These are phyloP conservation scores for Drosophila melanogaster DNA, from an alignment of 1,140 invertebrate genomes.

Conservation along the genomic window DNA sequence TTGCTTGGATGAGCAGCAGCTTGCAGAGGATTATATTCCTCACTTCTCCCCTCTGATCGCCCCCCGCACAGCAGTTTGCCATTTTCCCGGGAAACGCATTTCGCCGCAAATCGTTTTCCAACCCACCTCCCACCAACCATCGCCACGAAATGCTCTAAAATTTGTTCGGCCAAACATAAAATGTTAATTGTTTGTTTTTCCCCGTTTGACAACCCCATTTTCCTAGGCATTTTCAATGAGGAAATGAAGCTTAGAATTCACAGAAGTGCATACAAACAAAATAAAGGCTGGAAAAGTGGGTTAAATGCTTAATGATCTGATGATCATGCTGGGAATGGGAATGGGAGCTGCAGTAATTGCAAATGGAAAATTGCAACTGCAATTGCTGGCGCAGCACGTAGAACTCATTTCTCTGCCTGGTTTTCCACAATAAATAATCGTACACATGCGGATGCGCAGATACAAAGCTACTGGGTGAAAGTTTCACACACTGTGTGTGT, in stretches of 20 bases:
- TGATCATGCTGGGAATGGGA: conserved; percentile 31
- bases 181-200: conserved; percentile 59
- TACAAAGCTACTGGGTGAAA: conserved; percentile 35
- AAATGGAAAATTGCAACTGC: conserved; percentile 12
- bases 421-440: conserved; percentile 40
- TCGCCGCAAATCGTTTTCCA: conserved; percentile 39
- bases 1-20: conserved; percentile 44
- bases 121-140: background rate
- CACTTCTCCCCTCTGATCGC: background rate
- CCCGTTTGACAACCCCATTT: conserved; percentile 27
- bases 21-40: conserved; percentile 18
- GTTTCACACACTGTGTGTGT: conserved; percentile 11
- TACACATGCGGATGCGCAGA: conserved; percentile 13
- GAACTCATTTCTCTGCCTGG: conserved; percentile 19
- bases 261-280: conserved; percentile 27
- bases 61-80: background rate
- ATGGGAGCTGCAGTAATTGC: conserved; percentile 11
- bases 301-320: conserved; percentile 59
- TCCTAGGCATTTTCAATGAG: conserved; percentile 27
- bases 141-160: conserved; percentile 20
- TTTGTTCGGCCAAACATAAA: conserved; percentile 43
- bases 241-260: conserved; percentile 56
- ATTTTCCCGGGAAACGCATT: conserved; percentile 40
- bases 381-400: conserved; percentile 12
- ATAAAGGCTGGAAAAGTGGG: conserved; percentile 36